Base-by-base conservation (phyloP, 2,113 vertebrate genomes). In the Epinephelus moara region DNA sequence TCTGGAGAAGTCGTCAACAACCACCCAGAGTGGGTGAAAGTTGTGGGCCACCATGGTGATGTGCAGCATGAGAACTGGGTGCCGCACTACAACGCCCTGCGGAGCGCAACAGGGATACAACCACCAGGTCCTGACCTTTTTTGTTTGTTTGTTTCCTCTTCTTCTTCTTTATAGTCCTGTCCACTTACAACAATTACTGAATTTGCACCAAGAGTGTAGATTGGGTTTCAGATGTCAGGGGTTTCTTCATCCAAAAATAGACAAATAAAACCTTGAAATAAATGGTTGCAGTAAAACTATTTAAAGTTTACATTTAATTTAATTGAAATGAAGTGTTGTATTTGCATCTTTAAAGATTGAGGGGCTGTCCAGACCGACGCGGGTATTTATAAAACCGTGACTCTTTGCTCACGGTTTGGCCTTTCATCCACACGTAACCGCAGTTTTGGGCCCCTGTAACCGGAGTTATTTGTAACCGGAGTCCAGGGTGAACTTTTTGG, bases 21-120 rank as follows among this genome's bases (percentile, higher is more conserved):
- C 81, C 96, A 99, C 91, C 98, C 98, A 0, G 94, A 98, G 92
- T 99, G 98, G 98, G 96, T 99, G 73, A 99, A 99, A 82, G 95
- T 99, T 42, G 67, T 99, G 0, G 96, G 97, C 60, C 90, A 92
- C 87, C 94, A 88, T 14, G 98, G 98, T 0, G 95, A 97, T 0
- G 96, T 98, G 79, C 85, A 91, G 83, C 98, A 99, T 0, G 95
- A 98, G 90, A 99, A 95, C 95, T 99, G 98, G 98, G 97, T 97
- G 76, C 81, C 94, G 0, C 91, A 94, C 86, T 99, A 99, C 93
- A 93, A 96, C 0, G 91, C 95, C 0, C 94, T 99, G 84, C 92
- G 97, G 69, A 89, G 90, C 0, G 97, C 98, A 0, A 96, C 96
- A 0, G 97, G 97, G 13, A 98, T 99, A 85, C 92, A 83, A 7